phyloP scores from a whole-genome alignment of 2,113 vertebrate genomes.

The Procavia capensis region DNA sequence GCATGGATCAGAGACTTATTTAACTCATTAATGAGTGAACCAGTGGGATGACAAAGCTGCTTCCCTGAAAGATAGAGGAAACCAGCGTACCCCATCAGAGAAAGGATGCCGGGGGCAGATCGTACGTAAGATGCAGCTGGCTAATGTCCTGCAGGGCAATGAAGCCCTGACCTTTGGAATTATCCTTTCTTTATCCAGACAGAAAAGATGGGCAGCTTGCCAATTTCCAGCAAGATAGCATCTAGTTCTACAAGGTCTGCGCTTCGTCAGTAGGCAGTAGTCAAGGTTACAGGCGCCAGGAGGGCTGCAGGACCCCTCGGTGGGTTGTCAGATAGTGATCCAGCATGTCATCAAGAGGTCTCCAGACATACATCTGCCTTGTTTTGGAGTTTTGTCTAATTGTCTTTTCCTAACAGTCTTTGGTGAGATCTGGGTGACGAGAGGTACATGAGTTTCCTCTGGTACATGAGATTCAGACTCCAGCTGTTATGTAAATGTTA shows the following conservation, averaged over 20 bases:
- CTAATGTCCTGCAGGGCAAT: accelerated
- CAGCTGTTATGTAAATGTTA: not conserved
- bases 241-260: not conserved
- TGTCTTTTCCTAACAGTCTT: not conserved
- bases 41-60: not conserved
- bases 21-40: not conserved
- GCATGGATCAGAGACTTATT: not conserved
- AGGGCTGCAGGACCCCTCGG: not conserved
- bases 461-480: not conserved
- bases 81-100: accelerated
- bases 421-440: not conserved
- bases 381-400: not conserved
- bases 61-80: not conserved
- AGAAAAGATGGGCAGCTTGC: not conserved
- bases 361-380: not conserved
- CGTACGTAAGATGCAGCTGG: not conserved
- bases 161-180: not conserved
- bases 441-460: not conserved
- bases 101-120: not conserved
- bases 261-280: not conserved
- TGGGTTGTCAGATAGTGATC: not conserved
- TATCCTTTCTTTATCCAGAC: not conserved
- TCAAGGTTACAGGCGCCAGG: not conserved
- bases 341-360: accelerated
- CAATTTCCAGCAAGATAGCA: not conserved